Percentiles rank a stretch among this genome's conserved stretches.
Conservation (phyloP, 2,888 invertebrate species). For the Tricholauxania praeusta region DNA sequence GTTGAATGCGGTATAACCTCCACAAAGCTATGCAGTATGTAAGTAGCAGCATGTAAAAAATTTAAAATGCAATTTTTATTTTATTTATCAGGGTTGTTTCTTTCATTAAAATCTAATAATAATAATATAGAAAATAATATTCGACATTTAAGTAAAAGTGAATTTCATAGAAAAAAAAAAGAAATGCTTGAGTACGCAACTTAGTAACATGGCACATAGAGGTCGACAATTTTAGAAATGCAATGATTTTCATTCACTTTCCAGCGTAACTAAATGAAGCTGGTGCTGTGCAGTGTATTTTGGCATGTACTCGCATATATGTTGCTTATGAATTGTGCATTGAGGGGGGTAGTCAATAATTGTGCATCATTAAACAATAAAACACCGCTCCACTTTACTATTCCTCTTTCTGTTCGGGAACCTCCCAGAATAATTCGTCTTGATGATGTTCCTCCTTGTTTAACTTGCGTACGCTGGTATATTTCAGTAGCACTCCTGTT, state of each 20-base stretch:
- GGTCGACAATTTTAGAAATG: too few relatives aligned
- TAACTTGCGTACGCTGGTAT: slow-evolving; percentile 68
- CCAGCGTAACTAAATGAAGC: too few relatives aligned
- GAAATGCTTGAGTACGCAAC: neutral
- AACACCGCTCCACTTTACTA: slow-evolving; percentile 56
- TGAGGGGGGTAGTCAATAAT: too few relatives aligned
- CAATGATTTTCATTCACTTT: too few relatives aligned
- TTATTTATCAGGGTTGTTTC: neutral
- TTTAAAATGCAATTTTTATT: slow-evolving; percentile 39
- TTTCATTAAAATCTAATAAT: slow-evolving; percentile 13
- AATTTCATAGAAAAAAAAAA: neutral
- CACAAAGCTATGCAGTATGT: slow-evolving; percentile 34
- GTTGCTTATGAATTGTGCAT: too few relatives aligned
- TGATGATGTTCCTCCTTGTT: slow-evolving; percentile 73
- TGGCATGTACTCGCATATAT: too few relatives aligned
- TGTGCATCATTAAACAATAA: neutral
- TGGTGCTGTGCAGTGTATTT: too few relatives aligned
- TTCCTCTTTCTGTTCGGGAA: slow-evolving; percentile 70
- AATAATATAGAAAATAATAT: slow-evolving; percentile 13
- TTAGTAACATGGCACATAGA: neutral
- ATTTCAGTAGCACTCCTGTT: slow-evolving; percentile 70
- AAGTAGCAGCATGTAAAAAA: slow-evolving; percentile 51
- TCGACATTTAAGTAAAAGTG: slow-evolving; percentile 20
- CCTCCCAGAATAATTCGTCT: slow-evolving; percentile 76
- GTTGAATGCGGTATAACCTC: slow-evolving; percentile 12